These are phyloP conservation scores for Heliopora coerulea DNA, from an alignment of 92 coral and sea anemone genomes.

Conservation along the genomic window DNA sequence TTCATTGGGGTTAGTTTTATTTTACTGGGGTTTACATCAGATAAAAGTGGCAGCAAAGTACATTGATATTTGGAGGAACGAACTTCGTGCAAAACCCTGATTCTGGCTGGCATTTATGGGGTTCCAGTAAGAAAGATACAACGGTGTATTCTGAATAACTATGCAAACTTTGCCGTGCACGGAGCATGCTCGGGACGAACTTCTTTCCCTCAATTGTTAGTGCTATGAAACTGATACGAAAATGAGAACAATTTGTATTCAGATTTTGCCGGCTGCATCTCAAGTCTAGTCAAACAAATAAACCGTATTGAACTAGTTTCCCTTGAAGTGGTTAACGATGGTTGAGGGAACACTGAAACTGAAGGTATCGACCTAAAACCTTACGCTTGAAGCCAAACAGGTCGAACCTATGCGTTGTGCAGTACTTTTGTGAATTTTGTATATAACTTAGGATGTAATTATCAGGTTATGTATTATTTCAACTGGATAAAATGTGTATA, in stretches of 20 bases:
- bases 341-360: background rate
- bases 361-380: background rate
- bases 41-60: too few relatives aligned
- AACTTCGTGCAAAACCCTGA: too few relatives aligned
- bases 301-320: slow-evolving; percentile 1
- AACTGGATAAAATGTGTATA: background rate
- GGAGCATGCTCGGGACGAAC: too few relatives aligned
- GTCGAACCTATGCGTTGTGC: background rate
- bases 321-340: background rate
- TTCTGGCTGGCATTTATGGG: too few relatives aligned
- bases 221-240: background rate
- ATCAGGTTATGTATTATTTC: background rate
- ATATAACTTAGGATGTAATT: too few relatives aligned
- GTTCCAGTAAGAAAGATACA: too few relatives aligned
- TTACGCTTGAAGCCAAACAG: background rate
- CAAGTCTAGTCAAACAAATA: slow-evolving; percentile 19
- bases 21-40: background rate
- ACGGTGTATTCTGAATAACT: too few relatives aligned
- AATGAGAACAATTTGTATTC: background rate
- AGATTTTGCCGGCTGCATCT: background rate
- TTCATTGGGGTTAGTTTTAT: background rate
- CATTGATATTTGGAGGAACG: too few relatives aligned
- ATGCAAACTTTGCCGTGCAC: too few relatives aligned
- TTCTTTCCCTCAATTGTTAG: too few relatives aligned
- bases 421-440: too few relatives aligned